These are phyloP conservation scores for Plagodis dolabraria DNA, from an alignment of 2,888 invertebrate species.

Conservation along the genomic window DNA sequence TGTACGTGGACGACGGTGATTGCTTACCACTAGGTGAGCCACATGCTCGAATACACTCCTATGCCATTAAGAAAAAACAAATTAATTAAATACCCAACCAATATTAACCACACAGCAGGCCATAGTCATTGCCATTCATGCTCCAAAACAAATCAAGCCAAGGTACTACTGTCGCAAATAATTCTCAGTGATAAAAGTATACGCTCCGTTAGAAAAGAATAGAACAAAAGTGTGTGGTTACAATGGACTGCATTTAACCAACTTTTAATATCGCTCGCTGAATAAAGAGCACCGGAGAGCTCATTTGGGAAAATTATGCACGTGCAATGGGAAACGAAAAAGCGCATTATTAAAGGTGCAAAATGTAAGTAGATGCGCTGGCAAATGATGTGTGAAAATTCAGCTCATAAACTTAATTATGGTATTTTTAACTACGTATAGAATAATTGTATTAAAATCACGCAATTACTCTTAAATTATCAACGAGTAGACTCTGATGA, in stretches of 20 bases:
- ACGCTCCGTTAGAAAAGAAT: slow-evolving; percentile 45
- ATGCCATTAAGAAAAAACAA: too few species aligned
- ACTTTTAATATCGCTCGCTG: slow-evolving; percentile 69
- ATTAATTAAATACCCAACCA: too few species aligned
- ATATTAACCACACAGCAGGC: too few species aligned
- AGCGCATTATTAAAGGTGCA: slow-evolving; percentile 9
- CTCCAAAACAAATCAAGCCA: neutral
- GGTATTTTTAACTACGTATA: too few species aligned
- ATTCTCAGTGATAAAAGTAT: slow-evolving; percentile 33
- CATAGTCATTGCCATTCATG: neutral
- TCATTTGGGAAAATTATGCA: slow-evolving; percentile 73
- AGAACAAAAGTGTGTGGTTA: slow-evolving; percentile 57
- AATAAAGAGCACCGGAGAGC: slow-evolving; percentile 60
- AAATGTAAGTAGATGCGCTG: neutral
- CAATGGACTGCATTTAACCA: slow-evolving; percentile 69
- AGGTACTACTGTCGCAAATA: slow-evolving; percentile 9
- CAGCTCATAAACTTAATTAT: too few species aligned
- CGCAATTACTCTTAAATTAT: too few species aligned
- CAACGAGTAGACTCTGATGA: too few species aligned
- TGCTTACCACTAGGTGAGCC: too few species aligned
- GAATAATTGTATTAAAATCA: too few species aligned
- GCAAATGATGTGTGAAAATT: slow-evolving; percentile 1
- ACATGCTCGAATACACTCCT: too few species aligned
- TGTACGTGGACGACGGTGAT: too few species aligned
- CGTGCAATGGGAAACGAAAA: slow-evolving; percentile 55